Conservation (phyloP, 1,140 invertebrate genomes). For the Drosophila neocordata region DNA sequence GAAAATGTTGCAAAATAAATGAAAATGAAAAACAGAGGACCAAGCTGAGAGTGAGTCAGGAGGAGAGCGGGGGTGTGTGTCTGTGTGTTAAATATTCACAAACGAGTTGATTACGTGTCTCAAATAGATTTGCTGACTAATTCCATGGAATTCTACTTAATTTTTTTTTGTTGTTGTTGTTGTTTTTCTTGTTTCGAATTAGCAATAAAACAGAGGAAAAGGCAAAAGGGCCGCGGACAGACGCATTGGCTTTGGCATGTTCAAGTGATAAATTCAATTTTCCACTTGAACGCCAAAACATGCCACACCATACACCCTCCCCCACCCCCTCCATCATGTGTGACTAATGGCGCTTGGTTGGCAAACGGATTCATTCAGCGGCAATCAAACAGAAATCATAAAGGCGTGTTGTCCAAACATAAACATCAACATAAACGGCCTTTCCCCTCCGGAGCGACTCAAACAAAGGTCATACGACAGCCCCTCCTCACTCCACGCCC, state of each 20-base stretch:
- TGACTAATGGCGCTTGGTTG: slow-evolving; percentile 75
- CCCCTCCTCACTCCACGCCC: slow-evolving; percentile 8
- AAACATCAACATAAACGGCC: slow-evolving; percentile 50
- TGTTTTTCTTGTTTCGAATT: slow-evolving; percentile 42
- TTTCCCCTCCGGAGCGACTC: slow-evolving; percentile 24
- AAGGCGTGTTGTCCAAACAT: slow-evolving; percentile 78
- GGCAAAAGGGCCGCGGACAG: slow-evolving; percentile 4
- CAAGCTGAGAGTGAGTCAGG: not conserved
- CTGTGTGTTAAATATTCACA: slow-evolving; percentile 59
- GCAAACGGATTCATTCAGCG: slow-evolving; percentile 38
- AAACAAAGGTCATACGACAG: slow-evolving; percentile 37
- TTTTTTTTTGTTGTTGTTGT: slow-evolving; percentile 29
- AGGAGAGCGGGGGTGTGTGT: not conserved
- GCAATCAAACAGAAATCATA: slow-evolving; percentile 81
- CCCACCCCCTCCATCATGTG: slow-evolving; percentile 32
- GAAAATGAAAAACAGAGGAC: slow-evolving; percentile 24
- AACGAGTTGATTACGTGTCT: slow-evolving; percentile 80
- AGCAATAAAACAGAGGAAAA: slow-evolving; percentile 34
- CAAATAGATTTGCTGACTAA: slow-evolving; percentile 64
- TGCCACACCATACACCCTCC: not conserved
- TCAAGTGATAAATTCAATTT: slow-evolving; percentile 82
- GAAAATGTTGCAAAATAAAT: slow-evolving; percentile 66
- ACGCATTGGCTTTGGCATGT: slow-evolving; percentile 64
- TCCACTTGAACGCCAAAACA: slow-evolving; percentile 71
- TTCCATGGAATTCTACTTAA: slow-evolving; percentile 42